These are phyloP conservation scores for Thunnus maccoyii DNA, from an alignment of 2,113 vertebrate species.

Conservation along the genomic window DNA sequence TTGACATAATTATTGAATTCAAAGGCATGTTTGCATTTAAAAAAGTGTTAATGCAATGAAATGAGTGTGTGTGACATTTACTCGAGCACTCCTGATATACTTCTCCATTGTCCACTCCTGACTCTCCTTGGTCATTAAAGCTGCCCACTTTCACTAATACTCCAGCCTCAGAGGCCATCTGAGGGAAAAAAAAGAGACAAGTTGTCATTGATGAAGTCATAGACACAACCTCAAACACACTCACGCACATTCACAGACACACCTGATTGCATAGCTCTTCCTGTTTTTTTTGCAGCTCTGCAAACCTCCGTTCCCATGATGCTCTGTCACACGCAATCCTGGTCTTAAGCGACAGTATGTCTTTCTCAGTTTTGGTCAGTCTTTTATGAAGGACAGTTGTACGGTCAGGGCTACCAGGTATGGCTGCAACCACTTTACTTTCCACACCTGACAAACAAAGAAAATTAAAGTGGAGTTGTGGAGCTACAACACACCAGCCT, in stretches of 20 bases:
- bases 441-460: slow-evolving; percentile 46
- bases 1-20: not conserved
- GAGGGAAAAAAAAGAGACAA: not conserved
- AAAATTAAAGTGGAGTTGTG: not conserved
- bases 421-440: slow-evolving; percentile 52
- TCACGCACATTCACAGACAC: slow-evolving; percentile 6
- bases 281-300: slow-evolving; percentile 85
- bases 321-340: slow-evolving; percentile 85
- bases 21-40: not conserved
- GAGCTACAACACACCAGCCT: not conserved
- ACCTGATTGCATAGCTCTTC: slow-evolving; percentile 83
- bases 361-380: slow-evolving; percentile 83
- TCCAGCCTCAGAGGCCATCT: slow-evolving; percentile 73
- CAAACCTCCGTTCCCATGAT: slow-evolving; percentile 87
- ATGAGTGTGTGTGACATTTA: slow-evolving; percentile 43
- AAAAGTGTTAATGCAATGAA: not conserved
- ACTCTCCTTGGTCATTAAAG: slow-evolving; percentile 43
- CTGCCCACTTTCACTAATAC: slow-evolving; percentile 34
- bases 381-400: slow-evolving; percentile 72
- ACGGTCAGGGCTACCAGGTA: slow-evolving; percentile 58
- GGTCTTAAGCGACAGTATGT: slow-evolving; percentile 84
- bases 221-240: not conserved
- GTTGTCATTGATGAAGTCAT: slow-evolving; percentile 4
- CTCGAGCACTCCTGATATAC: slow-evolving; percentile 59
- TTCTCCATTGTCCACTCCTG: slow-evolving; percentile 62